Evolutionary conservation across 1,140 invertebrate species (phyloP).

Genomic region (Aphis gossypii): DNA sequence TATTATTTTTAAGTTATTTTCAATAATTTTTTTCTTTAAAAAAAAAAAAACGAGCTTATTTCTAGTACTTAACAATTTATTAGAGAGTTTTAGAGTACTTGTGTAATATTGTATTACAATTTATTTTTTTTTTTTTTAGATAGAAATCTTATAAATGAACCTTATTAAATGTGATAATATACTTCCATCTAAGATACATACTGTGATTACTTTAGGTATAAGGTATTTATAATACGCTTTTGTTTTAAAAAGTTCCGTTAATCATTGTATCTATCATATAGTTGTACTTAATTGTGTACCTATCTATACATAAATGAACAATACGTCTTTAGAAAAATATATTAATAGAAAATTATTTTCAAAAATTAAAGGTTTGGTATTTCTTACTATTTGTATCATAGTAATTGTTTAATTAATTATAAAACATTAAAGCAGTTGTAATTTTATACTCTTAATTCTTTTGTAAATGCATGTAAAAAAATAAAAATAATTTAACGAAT

Average conservation of each 20-base stretch:
- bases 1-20: background rate
- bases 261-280: too few species aligned
- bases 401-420: background rate
- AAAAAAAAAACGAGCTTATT: background rate
- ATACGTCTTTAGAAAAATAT: too few species aligned
- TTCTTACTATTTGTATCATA: background rate
- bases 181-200: background rate
- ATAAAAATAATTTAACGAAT: background rate
- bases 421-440: background rate
- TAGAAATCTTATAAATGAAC: background rate
- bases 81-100: background rate
- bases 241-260: too few species aligned
- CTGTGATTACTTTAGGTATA: background rate
- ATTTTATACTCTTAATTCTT: background rate
- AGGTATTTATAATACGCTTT: background rate
- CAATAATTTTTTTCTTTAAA: background rate
- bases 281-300: too few species aligned
- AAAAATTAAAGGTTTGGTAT: background rate
- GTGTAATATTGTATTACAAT: background rate
- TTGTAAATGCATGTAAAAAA: background rate
- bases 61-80: background rate
- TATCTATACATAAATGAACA: too few species aligned
- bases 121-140: background rate
- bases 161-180: background rate
- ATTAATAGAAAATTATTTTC: too few species aligned